Base-by-base conservation (phyloP, 2,113 vertebrate genomes). In the Pleuronectes platessa region DNA sequence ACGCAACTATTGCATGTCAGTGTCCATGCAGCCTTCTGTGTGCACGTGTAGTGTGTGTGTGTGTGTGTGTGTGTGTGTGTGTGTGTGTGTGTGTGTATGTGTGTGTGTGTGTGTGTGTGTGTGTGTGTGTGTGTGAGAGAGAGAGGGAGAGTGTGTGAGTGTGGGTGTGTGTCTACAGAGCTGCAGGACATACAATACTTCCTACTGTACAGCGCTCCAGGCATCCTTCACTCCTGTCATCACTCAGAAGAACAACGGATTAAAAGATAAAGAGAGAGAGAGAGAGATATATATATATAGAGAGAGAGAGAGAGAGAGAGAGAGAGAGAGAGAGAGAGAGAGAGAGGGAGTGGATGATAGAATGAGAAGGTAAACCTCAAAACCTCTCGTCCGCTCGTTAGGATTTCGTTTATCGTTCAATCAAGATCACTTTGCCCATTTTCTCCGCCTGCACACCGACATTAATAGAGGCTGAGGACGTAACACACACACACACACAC, bases 381-480 rank as follows among this genome's bases (percentile, higher is more conserved):
- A 71, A 68, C 68, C 56, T 24, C 12, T 35, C 13, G 0, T 68
- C 53, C 18, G 14, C 40, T 37, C 1, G 0, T 49, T 35, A 20
- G 53, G 37, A 23, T 75, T 73, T 61, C 24, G 7, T 82, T 83
- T 75, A 81, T 86, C 77, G 61, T 79, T 79, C 76, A 68, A 61
- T 75, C 71, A 69, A 10, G 13, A 24, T 56, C 4, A 1, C 2
- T 56, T 56, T 23, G 18, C 61, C n/a, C 27, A 5, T 70, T 61
- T 74, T 70, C 31, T n/a, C 42, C 23, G 51, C 18, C 18, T 47
- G 24, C 74, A 53, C 11, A 4, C 66, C 53, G 54, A 47, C 72
- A 42, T 47, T 27, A 76, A 79, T 9, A 59, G 56, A 69, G 72
- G 31, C 61, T 71, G 64, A 49, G 51, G 13, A 13, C 21, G 65